Percentiles rank a stretch among this genome's conserved stretches.
Conservation (phyloP, 1,140 invertebrate genomes). For the Portunus trituberculatus region DNA sequence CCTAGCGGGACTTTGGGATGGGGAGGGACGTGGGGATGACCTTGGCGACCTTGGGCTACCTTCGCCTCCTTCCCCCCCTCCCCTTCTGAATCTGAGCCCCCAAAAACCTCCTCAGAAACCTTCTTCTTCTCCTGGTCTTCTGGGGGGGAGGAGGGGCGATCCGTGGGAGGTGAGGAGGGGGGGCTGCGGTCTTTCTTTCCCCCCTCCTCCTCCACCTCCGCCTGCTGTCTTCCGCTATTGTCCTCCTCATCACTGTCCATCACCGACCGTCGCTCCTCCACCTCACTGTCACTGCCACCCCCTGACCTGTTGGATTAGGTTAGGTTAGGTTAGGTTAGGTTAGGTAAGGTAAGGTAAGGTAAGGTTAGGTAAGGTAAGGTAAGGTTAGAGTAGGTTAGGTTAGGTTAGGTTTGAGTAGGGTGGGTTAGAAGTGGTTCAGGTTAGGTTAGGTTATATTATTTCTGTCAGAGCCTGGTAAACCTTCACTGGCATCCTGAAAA, state of each 20-base stretch:
- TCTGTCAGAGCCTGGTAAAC: no score
- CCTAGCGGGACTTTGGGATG: not conserved
- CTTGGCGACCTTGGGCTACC: not conserved
- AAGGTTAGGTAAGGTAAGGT: no score
- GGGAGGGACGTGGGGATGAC: not conserved
- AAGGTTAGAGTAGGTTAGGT: no score
- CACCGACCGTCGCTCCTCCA: constrained; percentile 65
- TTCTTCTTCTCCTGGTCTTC: constrained; percentile 39
- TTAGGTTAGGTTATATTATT: no score
- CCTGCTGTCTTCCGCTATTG: not conserved
- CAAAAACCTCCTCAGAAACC: constrained; percentile 61
- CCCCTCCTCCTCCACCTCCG: no score
- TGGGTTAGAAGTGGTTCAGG: no score
- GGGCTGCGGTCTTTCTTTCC: not conserved
- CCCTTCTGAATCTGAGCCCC: constrained; percentile 58
- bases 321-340: no score
- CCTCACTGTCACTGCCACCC: constrained; percentile 67
- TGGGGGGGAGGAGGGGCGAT: not conserved
- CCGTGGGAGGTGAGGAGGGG: not conserved
- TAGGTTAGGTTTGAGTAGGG: no score
- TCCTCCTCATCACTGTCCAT: constrained; percentile 71
- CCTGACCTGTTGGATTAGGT: constrained; percentile 39
- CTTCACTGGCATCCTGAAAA: no score
- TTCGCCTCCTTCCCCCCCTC: constrained; percentile 7
- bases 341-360: no score